These are phyloP conservation scores for Zosterops borbonicus DNA, from an alignment of 2,113 vertebrate genomes.

Conservation along the genomic window DNA sequence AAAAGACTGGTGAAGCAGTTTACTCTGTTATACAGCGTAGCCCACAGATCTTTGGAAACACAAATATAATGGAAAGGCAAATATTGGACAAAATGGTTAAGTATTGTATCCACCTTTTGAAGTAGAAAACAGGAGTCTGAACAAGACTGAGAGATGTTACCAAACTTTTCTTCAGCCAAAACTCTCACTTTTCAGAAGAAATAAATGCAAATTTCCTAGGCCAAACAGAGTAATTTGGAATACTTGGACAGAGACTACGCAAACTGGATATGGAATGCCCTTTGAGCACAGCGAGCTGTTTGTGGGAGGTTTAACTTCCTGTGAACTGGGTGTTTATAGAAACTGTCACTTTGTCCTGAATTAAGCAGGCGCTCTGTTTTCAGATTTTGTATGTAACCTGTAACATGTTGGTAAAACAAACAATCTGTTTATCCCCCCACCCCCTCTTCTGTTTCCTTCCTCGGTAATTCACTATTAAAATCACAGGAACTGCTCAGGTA, in stretches of 20 bases:
- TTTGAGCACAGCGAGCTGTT: neutral
- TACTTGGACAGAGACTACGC: neutral
- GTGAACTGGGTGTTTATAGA: neutral
- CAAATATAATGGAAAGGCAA: neutral
- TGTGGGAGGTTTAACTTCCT: constrained; percentile 20
- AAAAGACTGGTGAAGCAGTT: neutral
- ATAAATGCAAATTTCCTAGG: neutral
- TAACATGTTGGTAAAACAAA: neutral
- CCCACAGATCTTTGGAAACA: neutral
- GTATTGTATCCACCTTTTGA: neutral
- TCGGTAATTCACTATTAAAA: neutral
- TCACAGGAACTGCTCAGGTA: neutral
- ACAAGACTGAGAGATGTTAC: neutral
- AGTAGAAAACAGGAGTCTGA: neutral
- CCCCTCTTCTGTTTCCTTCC: neutral
- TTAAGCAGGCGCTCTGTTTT: neutral
- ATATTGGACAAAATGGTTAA: neutral
- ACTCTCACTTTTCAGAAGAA: neutral
- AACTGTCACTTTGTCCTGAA: neutral
- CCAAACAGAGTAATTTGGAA: neutral
- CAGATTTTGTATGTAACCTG: neutral
- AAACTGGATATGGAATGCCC: constrained; percentile 16
- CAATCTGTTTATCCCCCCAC: neutral
- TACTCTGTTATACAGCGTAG: neutral
- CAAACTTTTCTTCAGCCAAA: neutral